phyloP scores from a whole-genome alignment of 2,888 invertebrate genomes.

The Cataglyphis albicans region DNA sequence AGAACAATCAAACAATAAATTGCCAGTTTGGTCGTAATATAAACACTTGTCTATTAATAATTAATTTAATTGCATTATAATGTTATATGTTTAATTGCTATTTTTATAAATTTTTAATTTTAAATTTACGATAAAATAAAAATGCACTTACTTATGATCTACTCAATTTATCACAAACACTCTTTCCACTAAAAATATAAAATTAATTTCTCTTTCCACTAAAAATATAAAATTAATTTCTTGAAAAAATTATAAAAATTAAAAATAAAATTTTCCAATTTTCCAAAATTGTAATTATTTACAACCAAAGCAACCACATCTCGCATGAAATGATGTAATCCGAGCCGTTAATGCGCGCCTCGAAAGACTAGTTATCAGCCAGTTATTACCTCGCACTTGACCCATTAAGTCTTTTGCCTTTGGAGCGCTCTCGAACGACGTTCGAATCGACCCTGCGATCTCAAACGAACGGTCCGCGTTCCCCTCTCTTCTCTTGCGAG shows the following conservation, averaged over 20 bases:
- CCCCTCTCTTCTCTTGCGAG: constrained; percentile 18
- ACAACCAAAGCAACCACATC: background rate
- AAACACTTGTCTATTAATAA: background rate
- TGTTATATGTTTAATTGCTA: background rate
- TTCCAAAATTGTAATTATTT: background rate
- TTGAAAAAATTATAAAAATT: background rate
- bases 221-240: background rate
- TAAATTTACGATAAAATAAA: background rate
- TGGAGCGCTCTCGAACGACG: constrained; percentile 24
- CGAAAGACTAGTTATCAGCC: constrained; percentile 23
- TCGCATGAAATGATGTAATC: constrained; percentile 33
- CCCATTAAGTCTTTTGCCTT: constrained; percentile 46
- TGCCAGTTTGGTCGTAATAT: too few species aligned
- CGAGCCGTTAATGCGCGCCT: constrained; percentile 10
- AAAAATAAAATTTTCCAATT: background rate
- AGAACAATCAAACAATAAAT: too few species aligned
- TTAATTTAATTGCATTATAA: constrained; percentile 3
- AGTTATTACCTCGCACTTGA: constrained; percentile 50
- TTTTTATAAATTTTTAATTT: background rate
- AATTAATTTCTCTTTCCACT: too few species aligned
- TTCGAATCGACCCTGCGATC: constrained; percentile 23
- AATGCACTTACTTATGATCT: background rate
- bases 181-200: too few species aligned
- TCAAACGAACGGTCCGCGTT: constrained; percentile 16
- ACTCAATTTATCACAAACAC: background rate